Evolutionary conservation across 2,113 vertebrate genomes (phyloP).

Genomic region (Ellobius talpinus): DNA sequence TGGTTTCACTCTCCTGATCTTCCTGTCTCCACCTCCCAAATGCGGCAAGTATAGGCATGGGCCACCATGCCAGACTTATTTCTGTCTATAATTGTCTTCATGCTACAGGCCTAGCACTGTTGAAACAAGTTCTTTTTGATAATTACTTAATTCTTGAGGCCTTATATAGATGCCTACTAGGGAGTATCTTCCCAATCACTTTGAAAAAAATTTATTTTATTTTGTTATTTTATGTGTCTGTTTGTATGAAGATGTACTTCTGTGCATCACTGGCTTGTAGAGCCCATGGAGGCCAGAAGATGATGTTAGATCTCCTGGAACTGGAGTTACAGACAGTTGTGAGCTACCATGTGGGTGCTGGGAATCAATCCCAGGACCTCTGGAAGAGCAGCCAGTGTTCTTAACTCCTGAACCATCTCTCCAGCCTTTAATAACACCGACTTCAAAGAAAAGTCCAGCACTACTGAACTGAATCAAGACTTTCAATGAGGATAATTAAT

Average conservation of each 20-base stretch:
- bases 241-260: neutral
- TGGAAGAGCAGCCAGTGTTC: too few relatives aligned
- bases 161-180: neutral
- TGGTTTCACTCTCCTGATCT: neutral
- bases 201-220: neutral
- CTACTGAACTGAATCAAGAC: neutral
- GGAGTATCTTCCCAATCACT: neutral
- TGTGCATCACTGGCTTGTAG: neutral
- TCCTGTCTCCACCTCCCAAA: neutral
- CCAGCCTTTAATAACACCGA: neutral
- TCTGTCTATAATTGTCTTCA: neutral
- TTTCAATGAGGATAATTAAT: neutral
- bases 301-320: neutral
- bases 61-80: neutral
- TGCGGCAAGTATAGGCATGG: neutral
- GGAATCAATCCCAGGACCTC: neutral
- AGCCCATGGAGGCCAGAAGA: neutral
- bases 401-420: neutral
- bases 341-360: neutral
- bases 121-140: neutral
- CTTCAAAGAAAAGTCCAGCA: neutral
- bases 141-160: neutral
- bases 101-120: neutral
- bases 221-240: neutral
- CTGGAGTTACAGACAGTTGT: neutral